These are phyloP conservation scores for Hydropotes inermis DNA, from an alignment of 2,113 vertebrate species.

Conservation along the genomic window DNA sequence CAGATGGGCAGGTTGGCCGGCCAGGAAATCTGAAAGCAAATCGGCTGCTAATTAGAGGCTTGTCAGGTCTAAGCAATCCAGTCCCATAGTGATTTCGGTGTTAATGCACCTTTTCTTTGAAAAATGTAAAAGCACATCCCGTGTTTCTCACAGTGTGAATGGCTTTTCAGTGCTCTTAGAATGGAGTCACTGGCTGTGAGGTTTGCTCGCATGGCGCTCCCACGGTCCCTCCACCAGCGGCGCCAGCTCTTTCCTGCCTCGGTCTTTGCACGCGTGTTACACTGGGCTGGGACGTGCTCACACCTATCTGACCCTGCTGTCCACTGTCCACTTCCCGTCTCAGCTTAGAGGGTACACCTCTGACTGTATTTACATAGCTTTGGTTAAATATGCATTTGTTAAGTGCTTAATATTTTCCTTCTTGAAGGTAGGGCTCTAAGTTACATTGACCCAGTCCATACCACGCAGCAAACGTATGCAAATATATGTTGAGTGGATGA, in stretches of 20 bases:
- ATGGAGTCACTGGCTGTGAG: not conserved
- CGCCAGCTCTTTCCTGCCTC: not conserved
- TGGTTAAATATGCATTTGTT: not conserved
- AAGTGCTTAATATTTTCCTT: not conserved
- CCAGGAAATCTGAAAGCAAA: conserved; percentile 68
- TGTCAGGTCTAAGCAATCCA: conserved; percentile 19
- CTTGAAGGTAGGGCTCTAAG: not conserved
- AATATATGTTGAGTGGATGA: not conserved
- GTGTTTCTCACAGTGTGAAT: not conserved
- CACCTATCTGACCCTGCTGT: not conserved
- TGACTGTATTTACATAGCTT: not conserved
- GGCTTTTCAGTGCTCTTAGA: not conserved
- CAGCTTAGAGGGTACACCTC: not conserved
- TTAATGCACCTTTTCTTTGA: conserved; percentile 12
- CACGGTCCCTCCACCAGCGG: accelerated
- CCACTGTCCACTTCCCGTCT: not conserved
- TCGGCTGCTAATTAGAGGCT: conserved; percentile 52
- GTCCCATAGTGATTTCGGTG: not conserved
- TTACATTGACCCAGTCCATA: not conserved
- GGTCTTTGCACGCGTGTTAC: accelerated
- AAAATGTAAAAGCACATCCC: not conserved
- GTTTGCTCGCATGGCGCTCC: accelerated
- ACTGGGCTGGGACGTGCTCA: accelerated
- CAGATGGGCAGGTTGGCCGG: conserved; percentile 52
- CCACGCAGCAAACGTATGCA: not conserved